Evolutionary conservation across 1,140 invertebrate species (phyloP).

Genomic region (Amphibalanus amphitrite): DNA sequence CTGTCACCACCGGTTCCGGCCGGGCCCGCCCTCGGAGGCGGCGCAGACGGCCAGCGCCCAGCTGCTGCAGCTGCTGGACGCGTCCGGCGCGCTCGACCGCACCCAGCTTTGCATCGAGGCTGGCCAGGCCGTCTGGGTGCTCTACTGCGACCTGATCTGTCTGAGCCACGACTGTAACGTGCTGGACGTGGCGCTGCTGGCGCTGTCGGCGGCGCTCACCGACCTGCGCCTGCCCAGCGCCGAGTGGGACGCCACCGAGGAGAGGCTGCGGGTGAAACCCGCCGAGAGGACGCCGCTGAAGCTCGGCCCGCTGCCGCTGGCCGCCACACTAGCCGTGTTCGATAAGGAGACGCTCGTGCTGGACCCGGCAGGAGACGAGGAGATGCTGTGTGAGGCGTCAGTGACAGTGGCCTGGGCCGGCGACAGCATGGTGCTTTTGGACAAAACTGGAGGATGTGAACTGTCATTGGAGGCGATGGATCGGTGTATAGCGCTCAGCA

Average conservation of each 20-base stretch:
- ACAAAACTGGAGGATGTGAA: neutral
- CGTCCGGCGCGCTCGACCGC: conserved; percentile 10
- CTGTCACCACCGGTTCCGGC: conserved; percentile 24
- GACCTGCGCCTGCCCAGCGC: neutral
- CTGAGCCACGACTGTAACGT: conserved; percentile 30
- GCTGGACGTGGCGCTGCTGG: conserved; percentile 26
- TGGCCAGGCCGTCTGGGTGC: conserved; percentile 24
- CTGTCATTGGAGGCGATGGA: neutral
- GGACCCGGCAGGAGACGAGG: neutral
- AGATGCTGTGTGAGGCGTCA: neutral
- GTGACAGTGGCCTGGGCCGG: neutral
- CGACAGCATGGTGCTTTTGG: neutral
- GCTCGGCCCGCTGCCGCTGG: neutral
- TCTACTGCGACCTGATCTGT: conserved; percentile 29
- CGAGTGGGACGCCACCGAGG: neutral
- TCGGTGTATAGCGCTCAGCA: neutral
- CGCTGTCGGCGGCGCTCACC: conserved; percentile 25
- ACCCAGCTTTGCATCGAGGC: conserved; percentile 18
- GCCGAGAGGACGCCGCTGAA: neutral
- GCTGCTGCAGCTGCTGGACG: neutral
- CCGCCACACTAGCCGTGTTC: neutral
- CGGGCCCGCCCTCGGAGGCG: conserved; percentile 27
- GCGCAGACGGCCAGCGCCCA: conserved; percentile 21
- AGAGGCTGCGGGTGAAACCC: neutral
- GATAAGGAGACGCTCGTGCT: neutral